Evolutionary conservation across 2,113 vertebrate genomes (phyloP).

Genomic region (Microcebus tavaratra): DNA sequence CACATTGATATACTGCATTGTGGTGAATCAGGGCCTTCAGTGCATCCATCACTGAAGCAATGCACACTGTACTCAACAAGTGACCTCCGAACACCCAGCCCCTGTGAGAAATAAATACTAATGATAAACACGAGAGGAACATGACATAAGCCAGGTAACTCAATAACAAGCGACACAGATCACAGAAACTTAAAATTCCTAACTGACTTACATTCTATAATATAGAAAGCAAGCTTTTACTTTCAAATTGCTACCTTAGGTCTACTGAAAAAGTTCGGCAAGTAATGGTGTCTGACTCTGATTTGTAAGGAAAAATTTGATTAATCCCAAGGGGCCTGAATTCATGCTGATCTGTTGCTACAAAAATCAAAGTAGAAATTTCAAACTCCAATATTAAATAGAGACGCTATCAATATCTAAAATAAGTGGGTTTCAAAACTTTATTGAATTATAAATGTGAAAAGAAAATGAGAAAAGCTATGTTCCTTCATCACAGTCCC

Average conservation of each 20-base stretch:
- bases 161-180: slow-evolving; percentile 10
- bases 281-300: background rate
- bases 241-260: background rate
- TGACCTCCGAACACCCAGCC: no score
- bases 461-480: slow-evolving; percentile 29
- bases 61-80: no score
- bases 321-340: background rate
- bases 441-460: slow-evolving; percentile 41
- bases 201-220: background rate
- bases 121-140: background rate
- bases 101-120: background rate
- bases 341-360: slow-evolving; percentile 25
- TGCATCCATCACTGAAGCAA: no score
- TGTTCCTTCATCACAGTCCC: background rate
- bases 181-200: slow-evolving; percentile 5
- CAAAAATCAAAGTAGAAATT: slow-evolving; percentile 21
- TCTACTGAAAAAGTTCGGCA: slow-evolving; percentile 19
- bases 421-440: slow-evolving; percentile 1
- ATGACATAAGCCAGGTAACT: background rate
- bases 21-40: no score
- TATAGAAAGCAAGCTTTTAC: background rate
- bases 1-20: no score
- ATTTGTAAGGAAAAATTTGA: background rate
- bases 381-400: background rate
- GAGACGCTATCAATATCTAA: background rate